These are phyloP conservation scores for Polyommatus iphigenia DNA, from an alignment of 2,888 invertebrate species.

Conservation along the genomic window DNA sequence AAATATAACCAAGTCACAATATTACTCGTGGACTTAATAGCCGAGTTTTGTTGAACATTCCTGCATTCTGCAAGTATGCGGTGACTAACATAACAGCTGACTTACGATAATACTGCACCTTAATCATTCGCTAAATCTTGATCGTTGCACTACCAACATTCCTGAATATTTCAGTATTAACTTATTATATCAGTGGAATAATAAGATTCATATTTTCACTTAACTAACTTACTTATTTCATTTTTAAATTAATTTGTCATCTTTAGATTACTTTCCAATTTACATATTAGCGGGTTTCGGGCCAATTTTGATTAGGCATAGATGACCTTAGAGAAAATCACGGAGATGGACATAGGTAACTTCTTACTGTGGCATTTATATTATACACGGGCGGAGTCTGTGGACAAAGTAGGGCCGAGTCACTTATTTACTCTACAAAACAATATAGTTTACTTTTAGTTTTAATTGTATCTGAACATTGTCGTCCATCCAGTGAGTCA, in stretches of 20 bases:
- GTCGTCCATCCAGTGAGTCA: slow-evolving; percentile 18
- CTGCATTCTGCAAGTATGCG: neutral
- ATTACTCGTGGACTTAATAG: neutral
- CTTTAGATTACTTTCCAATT: too few species aligned
- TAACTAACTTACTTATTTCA: too few species aligned
- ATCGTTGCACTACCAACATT: neutral
- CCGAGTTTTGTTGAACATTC: neutral
- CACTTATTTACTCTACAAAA: too few species aligned
- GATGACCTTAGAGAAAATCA: too few species aligned
- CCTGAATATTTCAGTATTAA: neutral
- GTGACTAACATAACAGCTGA: slow-evolving; percentile 9
- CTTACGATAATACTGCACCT: neutral
- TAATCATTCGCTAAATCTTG: neutral
- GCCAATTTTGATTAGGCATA: too few species aligned
- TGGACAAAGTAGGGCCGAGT: too few species aligned
- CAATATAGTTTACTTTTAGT: neutral
- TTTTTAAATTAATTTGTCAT: too few species aligned
- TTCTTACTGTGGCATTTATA: too few species aligned
- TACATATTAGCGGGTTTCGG: too few species aligned
- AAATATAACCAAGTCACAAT: neutral
- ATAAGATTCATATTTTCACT: too few species aligned
- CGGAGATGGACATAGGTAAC: too few species aligned
- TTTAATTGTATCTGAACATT: neutral
- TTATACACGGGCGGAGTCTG: too few species aligned
- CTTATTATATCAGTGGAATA: neutral